Percentiles rank a stretch among this genome's conserved stretches.
phyloP scores from a whole-genome alignment of 1,140 invertebrate species.

The Drosophila kepulauana region DNA sequence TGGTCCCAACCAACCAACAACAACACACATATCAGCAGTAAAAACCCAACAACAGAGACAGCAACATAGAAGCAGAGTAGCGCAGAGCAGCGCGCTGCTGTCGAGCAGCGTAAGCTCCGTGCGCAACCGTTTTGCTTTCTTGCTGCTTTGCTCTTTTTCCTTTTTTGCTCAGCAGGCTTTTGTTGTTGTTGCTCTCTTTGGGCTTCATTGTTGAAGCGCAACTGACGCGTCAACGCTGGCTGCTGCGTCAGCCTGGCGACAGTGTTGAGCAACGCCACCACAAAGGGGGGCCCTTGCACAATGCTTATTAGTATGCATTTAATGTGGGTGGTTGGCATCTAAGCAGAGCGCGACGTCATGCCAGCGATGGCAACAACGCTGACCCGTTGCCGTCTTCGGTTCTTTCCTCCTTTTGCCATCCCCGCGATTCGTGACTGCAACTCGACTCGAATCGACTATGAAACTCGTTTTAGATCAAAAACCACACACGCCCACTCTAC shows the following conservation, averaged over 20 bases:
- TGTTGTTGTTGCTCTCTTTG: constrained; percentile 23
- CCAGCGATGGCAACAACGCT: background rate
- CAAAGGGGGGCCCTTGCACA: constrained; percentile 32
- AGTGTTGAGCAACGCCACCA: constrained; percentile 43
- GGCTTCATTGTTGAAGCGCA: constrained; percentile 30
- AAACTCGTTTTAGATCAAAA: constrained; percentile 67
- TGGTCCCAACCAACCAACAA: constrained; percentile 7
- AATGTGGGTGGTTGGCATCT: constrained; percentile 54
- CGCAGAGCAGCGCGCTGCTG: constrained; percentile 12
- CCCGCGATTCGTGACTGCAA: constrained; percentile 44
- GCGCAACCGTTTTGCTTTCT: constrained; percentile 35
- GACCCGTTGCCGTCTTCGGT: background rate
- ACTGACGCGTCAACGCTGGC: constrained; percentile 13
- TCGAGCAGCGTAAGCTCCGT: constrained; percentile 52
- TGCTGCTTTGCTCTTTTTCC: constrained; percentile 41
- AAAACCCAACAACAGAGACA: constrained; percentile 22
- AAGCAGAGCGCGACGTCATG: constrained; percentile 7
- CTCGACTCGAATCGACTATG: constrained; percentile 35
- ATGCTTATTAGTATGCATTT: constrained; percentile 60
- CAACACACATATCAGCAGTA: constrained; percentile 11
- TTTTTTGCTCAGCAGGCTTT: constrained; percentile 36
- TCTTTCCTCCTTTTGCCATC: constrained; percentile 1
- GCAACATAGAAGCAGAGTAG: background rate
- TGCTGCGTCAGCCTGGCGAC: constrained; percentile 40
- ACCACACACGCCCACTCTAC: constrained; percentile 55